Evolutionary conservation across 2,797 vertebrate species (phyloP).

Genomic region (Sylvilagus floridanus): DNA sequence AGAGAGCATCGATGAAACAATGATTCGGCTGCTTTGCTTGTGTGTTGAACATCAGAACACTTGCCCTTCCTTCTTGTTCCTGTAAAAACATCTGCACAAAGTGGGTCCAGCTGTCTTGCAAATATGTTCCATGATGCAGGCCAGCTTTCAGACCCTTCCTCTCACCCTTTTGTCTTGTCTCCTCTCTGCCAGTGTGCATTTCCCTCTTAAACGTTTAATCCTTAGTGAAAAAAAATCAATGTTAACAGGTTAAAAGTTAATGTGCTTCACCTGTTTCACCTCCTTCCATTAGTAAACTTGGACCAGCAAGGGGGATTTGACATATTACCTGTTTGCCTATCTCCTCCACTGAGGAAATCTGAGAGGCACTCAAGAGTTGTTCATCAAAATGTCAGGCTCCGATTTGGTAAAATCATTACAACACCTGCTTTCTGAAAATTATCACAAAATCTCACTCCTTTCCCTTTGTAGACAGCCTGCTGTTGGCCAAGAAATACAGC

Average conservation of each 20-base stretch:
- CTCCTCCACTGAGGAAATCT: slow-evolving; percentile 38
- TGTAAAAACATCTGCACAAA: slow-evolving; percentile 70
- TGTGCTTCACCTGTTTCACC: slow-evolving; percentile 66
- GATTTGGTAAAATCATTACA: slow-evolving; percentile 74
- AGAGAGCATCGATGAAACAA: neutral
- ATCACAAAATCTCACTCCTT: slow-evolving; percentile 39
- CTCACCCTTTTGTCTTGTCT: slow-evolving; percentile 47
- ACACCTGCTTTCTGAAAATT: slow-evolving; percentile 63
- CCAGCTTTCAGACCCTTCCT: slow-evolving; percentile 50
- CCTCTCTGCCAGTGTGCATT: slow-evolving; percentile 65
- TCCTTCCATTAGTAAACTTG: slow-evolving; percentile 68
- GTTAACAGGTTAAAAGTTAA: slow-evolving; percentile 76
- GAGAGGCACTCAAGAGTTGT: slow-evolving; percentile 36
- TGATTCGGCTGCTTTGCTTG: neutral
- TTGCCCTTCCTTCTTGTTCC: slow-evolving; percentile 37
- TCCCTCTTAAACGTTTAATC: slow-evolving; percentile 61
- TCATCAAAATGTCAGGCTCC: slow-evolving; percentile 71
- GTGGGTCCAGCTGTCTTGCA: slow-evolving; percentile 62
- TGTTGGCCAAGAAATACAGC: slow-evolving; percentile 50
- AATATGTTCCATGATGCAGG: slow-evolving; percentile 49
- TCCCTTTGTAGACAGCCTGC: slow-evolving; percentile 28
- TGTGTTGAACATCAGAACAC: neutral
- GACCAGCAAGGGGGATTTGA: slow-evolving; percentile 32
- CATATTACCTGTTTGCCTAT: slow-evolving; percentile 60
- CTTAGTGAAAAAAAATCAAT: slow-evolving; percentile 64